Evolutionary conservation across 2,797 vertebrate genomes (phyloP).

Genomic region (Micromesistius poutassou): DNA sequence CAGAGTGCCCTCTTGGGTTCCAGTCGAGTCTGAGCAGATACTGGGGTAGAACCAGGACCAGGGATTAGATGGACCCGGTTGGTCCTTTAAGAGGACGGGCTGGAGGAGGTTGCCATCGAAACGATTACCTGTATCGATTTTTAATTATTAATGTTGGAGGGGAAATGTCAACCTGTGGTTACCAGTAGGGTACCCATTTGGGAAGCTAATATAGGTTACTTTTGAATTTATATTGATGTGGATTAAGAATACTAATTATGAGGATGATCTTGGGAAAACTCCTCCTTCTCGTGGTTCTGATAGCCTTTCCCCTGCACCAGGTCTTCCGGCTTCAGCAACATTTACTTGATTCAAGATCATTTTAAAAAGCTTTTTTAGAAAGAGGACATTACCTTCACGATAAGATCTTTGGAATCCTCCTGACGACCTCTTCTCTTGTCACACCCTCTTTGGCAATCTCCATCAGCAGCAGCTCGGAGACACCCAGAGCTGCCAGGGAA

Average conservation of each 20-base stretch:
- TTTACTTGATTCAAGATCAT: background rate
- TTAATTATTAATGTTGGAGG: too few species aligned
- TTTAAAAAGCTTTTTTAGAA: background rate
- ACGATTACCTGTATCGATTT: too few species aligned
- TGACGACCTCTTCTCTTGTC: slow-evolving; percentile 78
- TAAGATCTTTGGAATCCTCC: slow-evolving; percentile 90
- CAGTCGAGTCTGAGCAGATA: too few species aligned
- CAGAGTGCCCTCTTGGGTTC: too few species aligned
- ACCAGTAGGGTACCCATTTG: too few species aligned
- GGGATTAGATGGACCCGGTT: too few species aligned
- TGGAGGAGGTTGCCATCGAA: too few species aligned
- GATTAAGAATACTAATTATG: slow-evolving; percentile 42
- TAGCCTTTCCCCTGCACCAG: slow-evolving; percentile 80
- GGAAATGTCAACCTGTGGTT: too few species aligned
- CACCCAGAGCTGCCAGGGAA: slow-evolving; percentile 91
- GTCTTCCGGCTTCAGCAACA: background rate
- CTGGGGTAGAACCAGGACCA: too few species aligned
- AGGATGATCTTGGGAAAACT: slow-evolving; percentile 91
- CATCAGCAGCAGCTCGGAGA: slow-evolving; percentile 90
- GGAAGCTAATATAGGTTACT: too few species aligned
- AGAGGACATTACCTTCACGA: slow-evolving; percentile 83
- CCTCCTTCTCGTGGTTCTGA: slow-evolving; percentile 89
- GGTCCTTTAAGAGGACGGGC: too few species aligned
- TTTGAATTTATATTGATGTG: too few species aligned
- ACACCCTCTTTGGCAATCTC: slow-evolving; percentile 92